Conservation (phyloP, 2,888 invertebrate genomes). For the Agrilus biguttatus region DNA sequence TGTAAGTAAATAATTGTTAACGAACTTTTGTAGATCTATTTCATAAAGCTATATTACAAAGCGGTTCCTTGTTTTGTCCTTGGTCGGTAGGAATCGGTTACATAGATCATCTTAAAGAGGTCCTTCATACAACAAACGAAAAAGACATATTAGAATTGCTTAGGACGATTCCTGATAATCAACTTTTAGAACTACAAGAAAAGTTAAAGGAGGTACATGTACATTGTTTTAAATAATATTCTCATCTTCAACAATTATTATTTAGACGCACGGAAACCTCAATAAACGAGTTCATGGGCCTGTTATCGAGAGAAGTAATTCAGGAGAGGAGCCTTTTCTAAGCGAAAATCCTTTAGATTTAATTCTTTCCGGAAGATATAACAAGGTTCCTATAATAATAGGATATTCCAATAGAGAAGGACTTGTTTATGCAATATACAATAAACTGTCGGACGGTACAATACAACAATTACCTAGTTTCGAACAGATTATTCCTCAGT, state of each 20-base stretch:
- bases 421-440: slow-evolving; percentile 18
- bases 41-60: slow-evolving; percentile 26
- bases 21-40: slow-evolving; percentile 18
- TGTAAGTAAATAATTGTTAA: slow-evolving; percentile 20
- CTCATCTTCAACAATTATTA: not conserved
- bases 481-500: not conserved
- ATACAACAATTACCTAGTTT: not conserved
- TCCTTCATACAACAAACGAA: slow-evolving; percentile 23
- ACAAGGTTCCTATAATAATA: slow-evolving; percentile 24
- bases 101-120: slow-evolving; percentile 22
- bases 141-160: slow-evolving; percentile 25
- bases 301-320: too few relatives aligned
- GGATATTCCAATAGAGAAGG: slow-evolving; percentile 25
- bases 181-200: slow-evolving; percentile 24
- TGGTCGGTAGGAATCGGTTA: slow-evolving; percentile 22
- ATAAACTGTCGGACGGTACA: not conserved
- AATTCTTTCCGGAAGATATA: slow-evolving; percentile 20
- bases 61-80: slow-evolving; percentile 19
- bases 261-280: too few relatives aligned
- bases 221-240: too few relatives aligned
- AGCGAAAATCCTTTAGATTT: slow-evolving; percentile 18
- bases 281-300: too few relatives aligned
- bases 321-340: slow-evolving; percentile 19
- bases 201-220: slow-evolving; percentile 22
- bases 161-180: slow-evolving; percentile 22